Percentiles rank a stretch among this genome's conserved stretches.
These are phyloP conservation scores for Halisarca cf. caerulea DNA, from an alignment of 37 sponge, comb jelly and placozoan genomes.

Conservation along the genomic window DNA sequence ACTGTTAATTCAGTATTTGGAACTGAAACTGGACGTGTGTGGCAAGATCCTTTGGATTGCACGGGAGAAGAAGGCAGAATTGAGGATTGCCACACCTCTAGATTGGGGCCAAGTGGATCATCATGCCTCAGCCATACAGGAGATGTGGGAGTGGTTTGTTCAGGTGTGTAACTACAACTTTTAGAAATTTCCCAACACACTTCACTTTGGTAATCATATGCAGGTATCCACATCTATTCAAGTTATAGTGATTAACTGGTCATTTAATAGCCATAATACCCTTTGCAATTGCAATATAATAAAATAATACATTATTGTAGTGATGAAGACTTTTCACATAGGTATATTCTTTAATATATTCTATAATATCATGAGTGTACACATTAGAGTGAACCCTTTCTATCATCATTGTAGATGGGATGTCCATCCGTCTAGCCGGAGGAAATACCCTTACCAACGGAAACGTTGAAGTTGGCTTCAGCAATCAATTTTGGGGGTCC, in stretches of 20 bases:
- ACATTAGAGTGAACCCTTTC: too few species aligned
- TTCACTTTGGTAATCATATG: too few species aligned
- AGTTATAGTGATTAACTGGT: too few species aligned
- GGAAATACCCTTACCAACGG: not conserved
- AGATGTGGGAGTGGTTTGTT: slow-evolving; percentile 1
- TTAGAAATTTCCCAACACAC: too few species aligned
- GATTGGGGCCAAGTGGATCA: not conserved
- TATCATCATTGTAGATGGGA: too few species aligned
- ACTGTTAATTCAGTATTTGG: not conserved
- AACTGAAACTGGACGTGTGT: not conserved
- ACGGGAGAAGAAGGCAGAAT: not conserved
- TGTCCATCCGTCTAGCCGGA: not conserved
- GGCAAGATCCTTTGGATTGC: not conserved
- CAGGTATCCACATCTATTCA: too few species aligned
- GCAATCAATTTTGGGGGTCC: not conserved
- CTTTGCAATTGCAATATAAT: too few species aligned
- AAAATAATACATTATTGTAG: too few species aligned
- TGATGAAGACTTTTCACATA: too few species aligned
- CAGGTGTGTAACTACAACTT: not conserved
- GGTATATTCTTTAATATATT: too few species aligned
- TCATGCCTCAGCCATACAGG: not conserved
- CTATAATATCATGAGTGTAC: too few species aligned
- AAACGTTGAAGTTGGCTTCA: not conserved
- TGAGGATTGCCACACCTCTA: not conserved
- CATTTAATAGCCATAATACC: too few species aligned